Evolutionary conservation across 2,797 vertebrate genomes (phyloP), one percentile per base, ranked within the genome.

Genomic region (Sebastes cheni): DNA sequence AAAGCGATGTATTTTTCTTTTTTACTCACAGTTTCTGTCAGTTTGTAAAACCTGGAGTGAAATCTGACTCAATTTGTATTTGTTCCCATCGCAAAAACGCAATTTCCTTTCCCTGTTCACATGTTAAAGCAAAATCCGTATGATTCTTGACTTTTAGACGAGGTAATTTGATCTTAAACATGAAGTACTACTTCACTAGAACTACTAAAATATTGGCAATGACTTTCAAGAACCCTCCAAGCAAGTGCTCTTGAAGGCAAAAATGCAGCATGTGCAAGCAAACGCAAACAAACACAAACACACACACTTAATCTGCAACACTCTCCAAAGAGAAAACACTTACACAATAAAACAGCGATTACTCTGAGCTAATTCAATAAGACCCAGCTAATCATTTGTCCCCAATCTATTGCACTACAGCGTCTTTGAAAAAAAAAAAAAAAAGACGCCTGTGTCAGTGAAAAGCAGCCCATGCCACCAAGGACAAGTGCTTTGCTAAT

Each of bases 351-450:
- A 83, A 77, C 60, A 74, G 65, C 1, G 32, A 89, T 88, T 90
- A 82, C 73, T 76, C 58, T 3, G 60, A 75, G 75, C 75, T 86
- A 84, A 92, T 90, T 90, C 59, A 89, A 88, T 85, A 84, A 84
- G 69, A 78, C 72, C 22, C 27, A 3, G 72, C n/a, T 86, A 84
- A 86, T 88, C 79, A 84, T 89, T 82, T 56, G 80, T 82, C 79
- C 81, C 67, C 62, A 67, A 78, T 82, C 82, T 81, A 67, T 27
- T 86, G 27, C 75, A 13, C 52, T 23, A 54, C 56, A 75, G 56
- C 5, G 2, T 58, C 39, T 75, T 70, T n/a, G 30, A 7, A 27
- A 29, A 5, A 67, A 32, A 60, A 5, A 10, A 10, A 29, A 25
- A 52, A 58, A n/a, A 16, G 13, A 22, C 1, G 11, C 14, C 6